Conservation (phyloP, 92 coral and sea anemone species). For the Porites cylindrica region DNA sequence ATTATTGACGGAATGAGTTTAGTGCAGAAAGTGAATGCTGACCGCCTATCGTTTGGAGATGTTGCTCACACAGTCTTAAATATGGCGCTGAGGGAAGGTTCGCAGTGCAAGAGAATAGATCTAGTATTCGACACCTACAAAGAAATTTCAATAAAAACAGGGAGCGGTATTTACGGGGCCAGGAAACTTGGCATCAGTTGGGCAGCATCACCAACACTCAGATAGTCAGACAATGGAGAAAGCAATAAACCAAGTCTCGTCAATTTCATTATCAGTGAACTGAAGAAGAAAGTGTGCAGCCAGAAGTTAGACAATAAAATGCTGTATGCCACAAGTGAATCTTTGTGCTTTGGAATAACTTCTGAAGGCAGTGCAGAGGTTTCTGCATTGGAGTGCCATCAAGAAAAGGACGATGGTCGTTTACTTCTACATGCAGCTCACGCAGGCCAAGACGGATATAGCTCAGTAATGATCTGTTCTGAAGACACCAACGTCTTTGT, state of each 20-base stretch:
- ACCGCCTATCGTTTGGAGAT: constrained; percentile 45
- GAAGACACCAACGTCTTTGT: constrained; percentile 64
- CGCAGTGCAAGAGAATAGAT: constrained; percentile 49
- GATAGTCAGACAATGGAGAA: constrained; percentile 52
- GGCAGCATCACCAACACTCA: constrained; percentile 58
- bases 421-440: constrained; percentile 59
- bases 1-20: constrained; percentile 65
- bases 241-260: constrained; percentile 28
- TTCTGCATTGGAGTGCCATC: constrained; percentile 25
- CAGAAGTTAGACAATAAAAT: constrained; percentile 36
- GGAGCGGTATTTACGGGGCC: constrained; percentile 48
- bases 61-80: constrained; percentile 45
- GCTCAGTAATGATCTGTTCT: constrained; percentile 47
- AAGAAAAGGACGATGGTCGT: constrained; percentile 67
- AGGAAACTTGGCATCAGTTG: constrained; percentile 53
- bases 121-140: constrained; percentile 63
- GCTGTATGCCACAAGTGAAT: constrained; percentile 36
- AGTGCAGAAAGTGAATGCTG: constrained; percentile 60
- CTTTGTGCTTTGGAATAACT: constrained; percentile 20
- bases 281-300: constrained; percentile 48
- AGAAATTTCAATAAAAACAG: constrained; percentile 60
- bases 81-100: constrained; percentile 54
- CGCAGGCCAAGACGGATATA: constrained; percentile 47
- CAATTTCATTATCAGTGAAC: constrained; percentile 43
- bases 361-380: constrained; percentile 43